Evolutionary conservation across 2,888 invertebrate species (phyloP).

Genomic region (Blastobasis lacticolella): DNA sequence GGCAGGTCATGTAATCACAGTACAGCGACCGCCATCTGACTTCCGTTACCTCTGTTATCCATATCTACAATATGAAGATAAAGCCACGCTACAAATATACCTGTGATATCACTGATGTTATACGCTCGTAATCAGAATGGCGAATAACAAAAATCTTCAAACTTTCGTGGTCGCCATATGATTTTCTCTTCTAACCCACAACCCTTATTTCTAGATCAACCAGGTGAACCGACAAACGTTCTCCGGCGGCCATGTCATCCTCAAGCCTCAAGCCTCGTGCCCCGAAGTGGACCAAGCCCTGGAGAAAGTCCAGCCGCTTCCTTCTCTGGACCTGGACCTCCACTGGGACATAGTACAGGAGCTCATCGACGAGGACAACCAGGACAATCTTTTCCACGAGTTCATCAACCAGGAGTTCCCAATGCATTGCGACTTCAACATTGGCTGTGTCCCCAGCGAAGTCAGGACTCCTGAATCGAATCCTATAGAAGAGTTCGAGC

Average conservation of each 20-base stretch:
- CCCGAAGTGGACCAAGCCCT: slow-evolving; percentile 36
- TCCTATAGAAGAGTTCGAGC: slow-evolving; percentile 25
- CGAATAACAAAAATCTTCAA: too few species aligned
- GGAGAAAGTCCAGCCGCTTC: slow-evolving; percentile 30
- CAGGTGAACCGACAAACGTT: slow-evolving; percentile 46
- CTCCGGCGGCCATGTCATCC: slow-evolving; percentile 49
- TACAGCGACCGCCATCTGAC: too few species aligned
- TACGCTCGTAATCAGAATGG: too few species aligned
- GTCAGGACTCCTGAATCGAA: slow-evolving; percentile 12
- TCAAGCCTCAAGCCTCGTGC: slow-evolving; percentile 28
- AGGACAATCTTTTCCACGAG: slow-evolving; percentile 18
- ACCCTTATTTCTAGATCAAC: slow-evolving; percentile 37
- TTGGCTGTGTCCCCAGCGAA: slow-evolving; percentile 1
- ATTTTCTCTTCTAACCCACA: too few species aligned
- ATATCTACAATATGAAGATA: too few species aligned
- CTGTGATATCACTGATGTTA: too few species aligned
- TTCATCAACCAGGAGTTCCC: slow-evolving; percentile 16
- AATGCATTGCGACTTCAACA: slow-evolving; percentile 7
- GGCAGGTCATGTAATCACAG: too few species aligned
- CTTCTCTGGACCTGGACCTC: slow-evolving; percentile 31
- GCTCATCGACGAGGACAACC: slow-evolving; percentile 28
- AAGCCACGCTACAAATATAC: too few species aligned
- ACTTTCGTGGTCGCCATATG: too few species aligned
- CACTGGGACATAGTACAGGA: slow-evolving; percentile 36
- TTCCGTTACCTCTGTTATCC: too few species aligned